A percentile compares a stretch with the other conserved stretches of the same genome.
Evolutionary conservation across 2,888 invertebrate species (phyloP).

Genomic region (Abrostola tripartita): DNA sequence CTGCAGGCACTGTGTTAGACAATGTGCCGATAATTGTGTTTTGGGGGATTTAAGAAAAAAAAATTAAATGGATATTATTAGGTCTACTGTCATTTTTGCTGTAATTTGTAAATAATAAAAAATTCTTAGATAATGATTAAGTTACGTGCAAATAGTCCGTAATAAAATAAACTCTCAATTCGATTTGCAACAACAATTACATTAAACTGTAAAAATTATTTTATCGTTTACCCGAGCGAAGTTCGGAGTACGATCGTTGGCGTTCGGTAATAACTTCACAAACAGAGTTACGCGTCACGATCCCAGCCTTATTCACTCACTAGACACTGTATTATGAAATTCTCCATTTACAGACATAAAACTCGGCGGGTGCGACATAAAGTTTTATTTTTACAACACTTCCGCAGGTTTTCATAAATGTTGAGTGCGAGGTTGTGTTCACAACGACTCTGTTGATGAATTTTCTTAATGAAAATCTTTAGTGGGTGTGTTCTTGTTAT

Average conservation of each 20-base stretch:
- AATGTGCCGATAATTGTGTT: too few species aligned
- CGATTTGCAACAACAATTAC: conserved; percentile 34
- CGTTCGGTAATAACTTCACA: conserved; percentile 66
- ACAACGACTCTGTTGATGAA: conserved; percentile 54
- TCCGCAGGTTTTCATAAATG: conserved; percentile 65
- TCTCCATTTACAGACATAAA: conserved; percentile 62
- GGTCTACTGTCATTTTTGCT: too few species aligned
- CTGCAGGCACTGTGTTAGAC: too few species aligned
- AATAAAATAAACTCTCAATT: too few species aligned
- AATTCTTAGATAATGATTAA: not conserved
- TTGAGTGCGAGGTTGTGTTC: conserved; percentile 59
- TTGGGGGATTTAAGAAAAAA: too few species aligned
- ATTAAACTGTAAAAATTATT: conserved; percentile 47
- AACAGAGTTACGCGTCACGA: conserved; percentile 63
- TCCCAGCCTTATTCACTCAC: conserved; percentile 60
- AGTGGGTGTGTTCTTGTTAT: conserved; percentile 29
- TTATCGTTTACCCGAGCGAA: conserved; percentile 40
- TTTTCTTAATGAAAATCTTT: conserved; percentile 62
- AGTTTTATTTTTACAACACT: conserved; percentile 69
- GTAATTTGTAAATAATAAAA: too few species aligned
- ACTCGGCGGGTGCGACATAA: conserved; percentile 60
- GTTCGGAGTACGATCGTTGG: conserved; percentile 54
- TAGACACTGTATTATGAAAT: conserved; percentile 60
- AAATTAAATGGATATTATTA: too few species aligned
- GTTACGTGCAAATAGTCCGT: conserved; percentile 34